Percentiles rank a stretch among this genome's conserved stretches.
phyloP scores from a whole-genome alignment of 2,797 vertebrate genomes.

The Tapirus indicus region DNA sequence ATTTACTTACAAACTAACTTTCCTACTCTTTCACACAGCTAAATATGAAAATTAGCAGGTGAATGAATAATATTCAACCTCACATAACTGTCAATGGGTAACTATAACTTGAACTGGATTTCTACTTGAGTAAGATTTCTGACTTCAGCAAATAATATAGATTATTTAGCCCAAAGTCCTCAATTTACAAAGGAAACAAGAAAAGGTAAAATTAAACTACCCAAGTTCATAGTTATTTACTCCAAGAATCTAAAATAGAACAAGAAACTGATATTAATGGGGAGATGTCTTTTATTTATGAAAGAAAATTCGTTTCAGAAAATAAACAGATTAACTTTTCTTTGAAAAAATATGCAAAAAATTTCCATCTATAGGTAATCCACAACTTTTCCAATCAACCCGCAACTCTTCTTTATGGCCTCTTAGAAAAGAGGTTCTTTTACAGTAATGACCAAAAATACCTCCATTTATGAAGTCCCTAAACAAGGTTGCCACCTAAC shows the following conservation, averaged over 20 bases:
- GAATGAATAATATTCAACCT: not conserved
- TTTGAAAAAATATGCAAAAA: not conserved
- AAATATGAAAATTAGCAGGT: not conserved
- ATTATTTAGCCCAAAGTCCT: not conserved
- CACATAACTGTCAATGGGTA: not conserved
- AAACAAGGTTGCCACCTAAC: not conserved
- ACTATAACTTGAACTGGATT: not conserved
- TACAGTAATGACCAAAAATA: not conserved
- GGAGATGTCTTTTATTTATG: not conserved
- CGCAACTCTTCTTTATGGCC: not conserved
- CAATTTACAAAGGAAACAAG: constrained; percentile 9
- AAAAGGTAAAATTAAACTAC: not conserved
- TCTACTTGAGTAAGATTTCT: not conserved
- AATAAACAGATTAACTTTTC: not conserved
- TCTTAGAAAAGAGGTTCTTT: constrained; percentile 37
- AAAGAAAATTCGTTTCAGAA: constrained; percentile 22
- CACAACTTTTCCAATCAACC: constrained; percentile 6
- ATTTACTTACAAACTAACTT: constrained; percentile 6
- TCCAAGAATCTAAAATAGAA: constrained; percentile 45
- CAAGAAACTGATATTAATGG: constrained; percentile 11
- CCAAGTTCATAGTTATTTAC: not conserved
- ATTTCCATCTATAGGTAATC: not conserved
- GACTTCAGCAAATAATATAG: not conserved
- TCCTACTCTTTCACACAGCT: not conserved
- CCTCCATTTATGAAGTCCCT: not conserved